Evolutionary conservation across 2,888 invertebrate species (phyloP), one percentile per base, ranked within the genome.

Genomic region (Coremacera marginata): DNA sequence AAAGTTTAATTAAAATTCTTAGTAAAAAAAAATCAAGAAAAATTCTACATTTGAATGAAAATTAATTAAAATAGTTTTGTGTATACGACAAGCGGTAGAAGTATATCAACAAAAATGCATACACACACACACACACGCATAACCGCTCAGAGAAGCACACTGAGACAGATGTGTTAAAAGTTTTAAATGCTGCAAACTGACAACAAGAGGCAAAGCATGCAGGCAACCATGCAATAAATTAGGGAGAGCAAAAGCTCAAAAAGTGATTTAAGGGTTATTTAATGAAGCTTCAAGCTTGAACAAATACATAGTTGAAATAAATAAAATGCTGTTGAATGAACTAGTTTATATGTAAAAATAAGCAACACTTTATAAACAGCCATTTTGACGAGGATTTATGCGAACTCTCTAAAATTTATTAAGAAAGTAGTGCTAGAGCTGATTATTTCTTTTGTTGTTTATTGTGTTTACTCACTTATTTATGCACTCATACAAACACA

Each of bases 31-130:
- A 44, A 44, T 11, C 1, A 1, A 44, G 11, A 82, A 86, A 83
- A 84, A 82, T 82, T 83, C 82, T 81, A 80, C 84, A 84, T 82
- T 84, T 84, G 81, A 84, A 83, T 86, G 83, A 78, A 82, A 85
- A 85, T 84, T 85, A 86, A 86, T 86, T 87, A 87, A 87, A 86
- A 86, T 86, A 86, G 87, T 86, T 86, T 84, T 81, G 60, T 65
- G 34, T 51, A 27, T 27, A 63, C 19, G 27, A 71, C 62, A 72
- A 25, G 27, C 37, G 44, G n/a, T 9, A 70, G 16, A 55, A 27
- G 16, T 79, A 73, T 77, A 85, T 75, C 71, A 19, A 5, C 62
- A 74, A 62, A 72, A 62, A 74, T 60, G 68, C 70, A 65, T 52
- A 49, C 60, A 78, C 67, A 77, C 34, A 74, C 8, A 76, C 25